Conservation (phyloP, 2,888 invertebrate genomes). For the Zygaena filipendulae region DNA sequence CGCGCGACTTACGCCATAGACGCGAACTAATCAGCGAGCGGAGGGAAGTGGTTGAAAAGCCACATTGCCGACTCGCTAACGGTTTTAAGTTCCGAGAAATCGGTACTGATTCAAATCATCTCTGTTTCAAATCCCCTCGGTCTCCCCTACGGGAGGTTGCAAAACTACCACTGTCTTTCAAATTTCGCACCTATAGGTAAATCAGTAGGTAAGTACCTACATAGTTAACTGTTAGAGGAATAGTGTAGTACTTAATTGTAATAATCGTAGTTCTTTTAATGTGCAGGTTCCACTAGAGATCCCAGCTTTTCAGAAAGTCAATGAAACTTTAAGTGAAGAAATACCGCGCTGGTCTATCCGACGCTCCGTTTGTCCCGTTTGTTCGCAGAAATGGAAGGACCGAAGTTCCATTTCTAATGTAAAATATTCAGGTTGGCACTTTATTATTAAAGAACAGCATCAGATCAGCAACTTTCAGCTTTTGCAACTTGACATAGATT, state of each 20-base stretch:
- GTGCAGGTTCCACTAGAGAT: no score
- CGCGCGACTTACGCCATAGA: constrained; percentile 5
- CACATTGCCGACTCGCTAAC: constrained; percentile 12
- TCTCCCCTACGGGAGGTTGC: no score
- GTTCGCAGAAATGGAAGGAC: constrained; percentile 58
- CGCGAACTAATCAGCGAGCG: constrained; percentile 7
- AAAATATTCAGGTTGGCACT: constrained; percentile 55
- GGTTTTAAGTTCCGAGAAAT: constrained; percentile 11
- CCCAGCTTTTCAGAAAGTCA: constrained; percentile 37
- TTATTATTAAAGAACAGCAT: no score
- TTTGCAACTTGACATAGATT: no score
- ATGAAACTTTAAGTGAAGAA: constrained; percentile 20
- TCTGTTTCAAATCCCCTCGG: constrained; percentile 7
- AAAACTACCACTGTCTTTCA: no score
- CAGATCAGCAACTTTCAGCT: no score
- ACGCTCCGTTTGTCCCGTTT: constrained; percentile 53
- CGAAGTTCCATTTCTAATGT: constrained; percentile 40
- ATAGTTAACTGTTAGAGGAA: no score
- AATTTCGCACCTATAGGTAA: no score
- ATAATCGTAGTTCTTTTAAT: no score
- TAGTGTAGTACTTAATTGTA: no score
- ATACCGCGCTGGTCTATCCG: constrained; percentile 53
- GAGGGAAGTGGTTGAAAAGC: no score
- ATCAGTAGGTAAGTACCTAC: no score
- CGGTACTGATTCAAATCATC: constrained; percentile 7